Base-by-base conservation (phyloP, 2,113 vertebrate genomes). In the Dendrocopos noguchii region DNA sequence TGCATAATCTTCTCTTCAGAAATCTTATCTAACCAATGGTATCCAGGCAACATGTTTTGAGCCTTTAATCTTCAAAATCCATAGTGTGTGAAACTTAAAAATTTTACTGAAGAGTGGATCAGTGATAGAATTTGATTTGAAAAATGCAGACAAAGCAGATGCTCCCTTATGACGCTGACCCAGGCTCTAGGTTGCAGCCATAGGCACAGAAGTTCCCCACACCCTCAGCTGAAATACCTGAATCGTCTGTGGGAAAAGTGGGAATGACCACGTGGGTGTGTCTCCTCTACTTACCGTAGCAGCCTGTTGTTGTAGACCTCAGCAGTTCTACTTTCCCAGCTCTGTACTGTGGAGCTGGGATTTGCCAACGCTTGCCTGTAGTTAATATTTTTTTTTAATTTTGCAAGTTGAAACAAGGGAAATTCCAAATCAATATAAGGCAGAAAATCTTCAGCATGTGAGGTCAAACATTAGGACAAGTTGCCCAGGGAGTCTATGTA, bases 61-160 rank as follows among this genome's bases (percentile, higher is more conserved):
- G 73, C 61, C 53, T 68, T 90, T 94, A 90, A 94, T 94, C 91
- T 94, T 90, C 61, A 90, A 95, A 95, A 91, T 91, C 68, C 91
- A 52, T 28, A 53, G 18, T 0, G 3, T 91, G 60, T 90, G 80
- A 91, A 95, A 91, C 85, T 77, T 85, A 12, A 75, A 39, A 92
- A 83, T 34, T 80, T 93, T 91, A 33, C 36, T 59, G 7, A 94
- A 75, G 36, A 56, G 42, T 78, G 57, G 72, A 71, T 94, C 80
- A 65, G n/a, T 53, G 31, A 17, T 64, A 47, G 79, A 78, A 74
- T 29, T 91, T 74, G 25, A 33, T 78, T 39, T 11, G 15, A 57
- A 15, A 87, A 73, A 76, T 59, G 31, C 12, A 56, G 70, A 63
- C 24, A 36, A 75, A 77, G 14, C 28, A 68, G 64, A 18, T 0